Base-by-base conservation (phyloP, 2,113 vertebrate genomes). In the Amazona guildingii region DNA sequence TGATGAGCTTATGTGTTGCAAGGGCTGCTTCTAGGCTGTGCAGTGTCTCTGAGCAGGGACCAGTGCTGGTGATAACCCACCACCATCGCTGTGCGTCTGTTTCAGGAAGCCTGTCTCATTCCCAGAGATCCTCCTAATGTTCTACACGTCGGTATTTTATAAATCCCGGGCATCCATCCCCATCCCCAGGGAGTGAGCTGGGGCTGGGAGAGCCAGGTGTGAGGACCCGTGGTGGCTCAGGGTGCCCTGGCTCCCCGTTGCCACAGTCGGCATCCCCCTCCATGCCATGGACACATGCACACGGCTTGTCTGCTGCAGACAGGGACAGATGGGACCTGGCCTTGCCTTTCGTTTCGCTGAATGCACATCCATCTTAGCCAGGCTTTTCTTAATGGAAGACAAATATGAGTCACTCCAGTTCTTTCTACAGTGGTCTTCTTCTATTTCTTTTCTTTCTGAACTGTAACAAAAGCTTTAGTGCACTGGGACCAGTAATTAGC, bases 191-290 rank as follows among this genome's bases (percentile, higher is more conserved):
- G 28, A 46, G 72, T 5, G 33, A 54, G 39, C 3, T 4, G 1
- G 10, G 21, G 21, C 49, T 39, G 46, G 66, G 35, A 24, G 55
- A 78, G 6, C 80, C 24, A 25, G 10, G 8, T 23, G 41, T 10
- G 33, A 78, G n/a, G 61, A 29, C 2, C 11, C 0, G 0, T 10
- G 27, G 20, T 15, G 8, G 3, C 73, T 31, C 2, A 13, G 39
- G 31, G 64, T 48, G 35, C 11, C 49, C 44, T 51, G 43, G 48
- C 35, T 74, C 51, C 84, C 31, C 37, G 35, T 49, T 14, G 2
- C 13, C 63, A 51, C 39, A 20, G 1, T 39, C 11, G 2, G n/a
- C 24, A 3, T 57, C 55, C 24, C 43, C 46, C 48, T 27, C 3
- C 4, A 5, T 5, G 5, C 35, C 33, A 23, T n/a, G 57, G 33